Evolutionary conservation across 2,113 vertebrate genomes (phyloP).

Genomic region (Poeciliopsis retropinna): DNA sequence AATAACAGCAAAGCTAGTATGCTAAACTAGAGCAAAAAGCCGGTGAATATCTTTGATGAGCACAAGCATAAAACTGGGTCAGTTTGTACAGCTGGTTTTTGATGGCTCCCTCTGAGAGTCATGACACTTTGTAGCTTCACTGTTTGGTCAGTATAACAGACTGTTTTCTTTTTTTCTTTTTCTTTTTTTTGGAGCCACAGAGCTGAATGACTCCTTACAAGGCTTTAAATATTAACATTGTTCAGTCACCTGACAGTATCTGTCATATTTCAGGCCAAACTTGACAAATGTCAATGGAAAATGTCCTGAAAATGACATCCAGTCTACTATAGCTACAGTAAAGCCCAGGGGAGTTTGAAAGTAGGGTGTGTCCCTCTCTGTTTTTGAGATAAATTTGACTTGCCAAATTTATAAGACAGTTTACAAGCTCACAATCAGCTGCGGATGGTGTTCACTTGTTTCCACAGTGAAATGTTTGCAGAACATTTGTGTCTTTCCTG

Average conservation of each 20-base stretch:
- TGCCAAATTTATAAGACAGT: not conserved
- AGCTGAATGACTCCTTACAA: constrained; percentile 11
- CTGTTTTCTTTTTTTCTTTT: constrained; percentile 10
- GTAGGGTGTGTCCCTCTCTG: not conserved
- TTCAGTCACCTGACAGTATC: not conserved
- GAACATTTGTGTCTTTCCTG: constrained; percentile 15
- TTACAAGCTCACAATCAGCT: not conserved
- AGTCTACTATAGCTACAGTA: not conserved
- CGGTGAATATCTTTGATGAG: not conserved
- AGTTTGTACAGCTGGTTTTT: constrained; percentile 29
- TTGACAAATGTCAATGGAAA: not conserved
- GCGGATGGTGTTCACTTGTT: not conserved
- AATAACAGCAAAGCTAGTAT: not conserved
- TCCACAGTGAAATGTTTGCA: not conserved
- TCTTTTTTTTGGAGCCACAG: not conserved
- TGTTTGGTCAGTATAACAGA: constrained; percentile 27
- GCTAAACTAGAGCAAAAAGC: not conserved
- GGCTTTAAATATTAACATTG: constrained; percentile 1
- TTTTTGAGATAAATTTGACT: not conserved
- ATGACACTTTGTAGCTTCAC: constrained; percentile 19
- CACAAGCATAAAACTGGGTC: not conserved
- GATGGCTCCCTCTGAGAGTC: constrained; percentile 4
- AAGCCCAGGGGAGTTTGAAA: not conserved
- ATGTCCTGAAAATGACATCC: not conserved
- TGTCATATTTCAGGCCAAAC: constrained; percentile 20